Percentiles rank a stretch among this genome's conserved stretches.
Evolutionary conservation across 2,797 vertebrate species (phyloP).

Genomic region (Karalla daura): DNA sequence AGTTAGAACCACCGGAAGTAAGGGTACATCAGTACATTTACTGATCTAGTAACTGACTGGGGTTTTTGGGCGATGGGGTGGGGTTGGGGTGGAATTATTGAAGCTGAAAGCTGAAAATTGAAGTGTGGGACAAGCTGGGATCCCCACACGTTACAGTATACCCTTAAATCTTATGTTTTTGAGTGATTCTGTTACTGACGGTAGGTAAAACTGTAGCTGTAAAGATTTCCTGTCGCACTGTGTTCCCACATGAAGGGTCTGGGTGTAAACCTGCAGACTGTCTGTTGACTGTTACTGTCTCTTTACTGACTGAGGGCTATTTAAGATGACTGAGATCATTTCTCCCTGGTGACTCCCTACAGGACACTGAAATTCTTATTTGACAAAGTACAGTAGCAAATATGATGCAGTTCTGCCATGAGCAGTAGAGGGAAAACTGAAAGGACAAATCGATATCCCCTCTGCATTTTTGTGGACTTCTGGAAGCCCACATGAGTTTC

Average conservation of each 20-base stretch:
- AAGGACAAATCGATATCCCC: conserved; percentile 5
- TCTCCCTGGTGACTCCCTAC: conserved; percentile 24
- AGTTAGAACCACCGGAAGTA: conserved; percentile 21
- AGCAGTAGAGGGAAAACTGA: neutral
- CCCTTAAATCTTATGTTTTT: conserved; percentile 8
- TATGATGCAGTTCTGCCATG: conserved; percentile 18
- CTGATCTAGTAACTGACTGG: conserved; percentile 12
- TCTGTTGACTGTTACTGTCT: conserved; percentile 55
- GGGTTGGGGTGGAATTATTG: conserved; percentile 6
- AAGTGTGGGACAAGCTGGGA: conserved; percentile 11
- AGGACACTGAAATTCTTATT: neutral
- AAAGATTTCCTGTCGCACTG: conserved; percentile 14
- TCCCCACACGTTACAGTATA: conserved; percentile 17
- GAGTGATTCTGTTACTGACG: conserved; percentile 17
- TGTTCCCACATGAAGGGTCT: conserved; percentile 13
- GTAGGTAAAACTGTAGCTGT: conserved; percentile 32
- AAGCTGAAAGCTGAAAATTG: neutral
- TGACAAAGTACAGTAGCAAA: neutral
- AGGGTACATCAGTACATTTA: conserved; percentile 18
- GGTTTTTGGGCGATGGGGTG: conserved; percentile 2
- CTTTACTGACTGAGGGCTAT: conserved; percentile 62
- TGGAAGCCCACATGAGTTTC: conserved; percentile 14
- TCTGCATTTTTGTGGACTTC: conserved; percentile 19
- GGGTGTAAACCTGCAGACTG: conserved; percentile 21
- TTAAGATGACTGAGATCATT: conserved; percentile 25